A percentile compares a stretch with the other conserved stretches of the same genome.
Evolutionary conservation across 2,797 vertebrate genomes (phyloP).

Genomic region (Vipera ursinii): DNA sequence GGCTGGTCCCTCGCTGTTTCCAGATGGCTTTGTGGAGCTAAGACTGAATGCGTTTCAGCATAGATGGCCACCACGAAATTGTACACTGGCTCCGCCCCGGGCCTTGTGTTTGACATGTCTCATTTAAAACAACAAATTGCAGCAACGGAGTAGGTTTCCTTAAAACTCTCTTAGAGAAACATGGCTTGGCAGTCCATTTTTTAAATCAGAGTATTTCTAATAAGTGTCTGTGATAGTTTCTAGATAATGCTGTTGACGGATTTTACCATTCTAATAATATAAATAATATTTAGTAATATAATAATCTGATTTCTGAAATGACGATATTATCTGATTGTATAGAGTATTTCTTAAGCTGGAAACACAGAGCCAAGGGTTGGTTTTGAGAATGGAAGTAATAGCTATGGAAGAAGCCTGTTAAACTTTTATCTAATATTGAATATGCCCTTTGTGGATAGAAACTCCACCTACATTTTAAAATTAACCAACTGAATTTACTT

Average conservation of each 20-base stretch:
- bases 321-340: neutral
- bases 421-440: neutral
- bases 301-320: constrained; percentile 16
- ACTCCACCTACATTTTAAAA: constrained; percentile 21
- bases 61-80: too few relatives aligned
- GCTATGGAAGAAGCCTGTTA: neutral
- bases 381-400: neutral
- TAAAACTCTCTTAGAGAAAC: neutral
- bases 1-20: too few relatives aligned
- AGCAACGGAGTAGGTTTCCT: neutral
- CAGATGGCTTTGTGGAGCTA: too few relatives aligned
- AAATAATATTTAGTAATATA: neutral
- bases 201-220: neutral
- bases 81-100: too few relatives aligned
- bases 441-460: constrained; percentile 26
- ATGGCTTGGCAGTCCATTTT: neutral
- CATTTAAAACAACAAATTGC: neutral
- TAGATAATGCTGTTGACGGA: neutral
- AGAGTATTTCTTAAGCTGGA: neutral
- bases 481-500: constrained; percentile 50
- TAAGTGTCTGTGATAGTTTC: neutral
- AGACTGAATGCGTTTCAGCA: too few relatives aligned
- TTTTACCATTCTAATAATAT: constrained; percentile 3
- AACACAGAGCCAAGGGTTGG: neutral
- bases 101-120: too few relatives aligned